Percentiles rank a stretch among this genome's conserved stretches.
phyloP scores from a whole-genome alignment of 2,113 vertebrate species.

The Tursiops truncatus region DNA sequence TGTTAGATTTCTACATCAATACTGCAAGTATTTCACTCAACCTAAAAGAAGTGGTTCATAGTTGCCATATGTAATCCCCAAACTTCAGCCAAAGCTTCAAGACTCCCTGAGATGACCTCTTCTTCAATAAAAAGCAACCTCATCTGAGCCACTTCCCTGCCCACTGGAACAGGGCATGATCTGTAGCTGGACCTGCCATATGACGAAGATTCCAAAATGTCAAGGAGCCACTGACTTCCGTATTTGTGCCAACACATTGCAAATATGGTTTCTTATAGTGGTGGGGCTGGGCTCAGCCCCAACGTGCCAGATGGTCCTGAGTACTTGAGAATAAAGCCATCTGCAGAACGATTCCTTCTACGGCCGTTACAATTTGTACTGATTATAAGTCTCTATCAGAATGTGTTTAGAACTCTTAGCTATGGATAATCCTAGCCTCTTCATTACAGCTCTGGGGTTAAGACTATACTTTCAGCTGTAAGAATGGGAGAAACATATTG shows the following conservation, averaged over 20 bases:
- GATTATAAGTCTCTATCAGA: constrained; percentile 57
- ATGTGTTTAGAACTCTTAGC: constrained; percentile 38
- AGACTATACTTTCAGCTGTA: not conserved
- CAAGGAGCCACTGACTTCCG: constrained; percentile 46
- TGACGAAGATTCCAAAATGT: constrained; percentile 61
- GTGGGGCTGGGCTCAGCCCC: constrained; percentile 68
- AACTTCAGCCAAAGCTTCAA: not conserved
- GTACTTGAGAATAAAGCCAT: constrained; percentile 66
- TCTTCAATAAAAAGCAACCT: constrained; percentile 19
- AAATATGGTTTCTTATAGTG: constrained; percentile 42
- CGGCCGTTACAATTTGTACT: constrained; percentile 55
- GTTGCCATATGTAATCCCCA: not conserved
- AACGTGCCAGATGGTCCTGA: constrained; percentile 66
- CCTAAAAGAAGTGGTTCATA: not conserved
- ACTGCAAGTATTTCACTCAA: not conserved
- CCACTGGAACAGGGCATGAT: not conserved
- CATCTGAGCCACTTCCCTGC: constrained; percentile 39
- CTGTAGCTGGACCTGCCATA: constrained; percentile 54
- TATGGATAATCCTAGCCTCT: constrained; percentile 3
- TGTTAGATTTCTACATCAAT: not conserved
- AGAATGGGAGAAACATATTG: not conserved
- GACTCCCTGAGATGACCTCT: constrained; percentile 46
- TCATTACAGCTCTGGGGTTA: not conserved
- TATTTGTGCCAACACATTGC: constrained; percentile 4
- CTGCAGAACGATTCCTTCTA: constrained; percentile 62